phyloP scores from a whole-genome alignment of 2,888 invertebrate species.

The Helicoverpa assulta region DNA sequence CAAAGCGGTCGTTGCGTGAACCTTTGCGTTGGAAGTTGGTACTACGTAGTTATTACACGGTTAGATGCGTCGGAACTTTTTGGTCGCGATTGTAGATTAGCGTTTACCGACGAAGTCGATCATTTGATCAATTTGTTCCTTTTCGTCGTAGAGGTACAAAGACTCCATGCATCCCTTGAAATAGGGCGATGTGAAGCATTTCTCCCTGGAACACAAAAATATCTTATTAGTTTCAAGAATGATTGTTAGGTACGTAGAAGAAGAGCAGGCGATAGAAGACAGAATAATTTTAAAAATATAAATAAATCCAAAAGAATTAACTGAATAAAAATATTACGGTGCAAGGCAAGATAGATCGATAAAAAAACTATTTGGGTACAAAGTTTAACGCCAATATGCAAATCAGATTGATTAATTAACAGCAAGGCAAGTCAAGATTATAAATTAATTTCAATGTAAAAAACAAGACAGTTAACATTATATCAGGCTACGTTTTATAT shows the following conservation, averaged over 20 bases:
- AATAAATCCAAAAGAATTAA: background rate
- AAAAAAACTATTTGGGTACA: background rate
- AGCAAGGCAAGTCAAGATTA: conserved; percentile 16
- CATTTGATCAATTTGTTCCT: conserved; percentile 94
- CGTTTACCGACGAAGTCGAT: conserved; percentile 94
- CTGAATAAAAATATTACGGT: background rate
- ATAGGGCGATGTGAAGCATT: conserved; percentile 95
- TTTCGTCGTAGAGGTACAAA: conserved; percentile 94
- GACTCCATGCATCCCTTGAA: conserved; percentile 95
- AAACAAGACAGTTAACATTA: conserved; percentile 20
- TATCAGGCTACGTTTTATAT: background rate
- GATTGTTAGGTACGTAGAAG: background rate
- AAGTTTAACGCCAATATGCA: background rate
- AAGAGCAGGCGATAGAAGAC: conserved; percentile 9
- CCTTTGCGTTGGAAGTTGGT: conserved; percentile 71
- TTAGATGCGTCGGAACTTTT: conserved; percentile 70
- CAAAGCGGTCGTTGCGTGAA: conserved; percentile 77
- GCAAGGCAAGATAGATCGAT: conserved; percentile 7
- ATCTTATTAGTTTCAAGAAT: conserved; percentile 20
- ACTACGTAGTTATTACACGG: conserved; percentile 71
- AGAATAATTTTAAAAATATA: conserved; percentile 1
- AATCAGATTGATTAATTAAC: conserved; percentile 8
- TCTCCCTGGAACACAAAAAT: conserved; percentile 90
- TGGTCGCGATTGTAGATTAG: conserved; percentile 79
- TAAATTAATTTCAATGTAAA: background rate